Conservation (phyloP, 2,113 vertebrate genomes). For the Gulo gulo region DNA sequence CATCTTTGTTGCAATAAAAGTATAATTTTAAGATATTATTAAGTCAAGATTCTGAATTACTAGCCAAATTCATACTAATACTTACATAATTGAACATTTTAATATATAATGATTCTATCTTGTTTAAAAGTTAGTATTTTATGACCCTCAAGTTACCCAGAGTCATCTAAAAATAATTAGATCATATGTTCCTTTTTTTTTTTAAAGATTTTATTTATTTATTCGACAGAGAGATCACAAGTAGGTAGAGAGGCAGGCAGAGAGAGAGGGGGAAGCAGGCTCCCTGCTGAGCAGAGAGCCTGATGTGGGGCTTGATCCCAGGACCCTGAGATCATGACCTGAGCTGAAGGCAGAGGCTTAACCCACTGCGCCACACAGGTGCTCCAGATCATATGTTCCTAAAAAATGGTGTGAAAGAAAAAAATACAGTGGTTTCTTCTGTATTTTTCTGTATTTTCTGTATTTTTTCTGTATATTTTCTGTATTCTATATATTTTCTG, state of each 20-base stretch:
- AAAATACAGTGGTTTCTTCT: neutral
- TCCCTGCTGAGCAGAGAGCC: no score
- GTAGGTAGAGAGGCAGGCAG: no score
- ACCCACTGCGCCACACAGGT: no score
- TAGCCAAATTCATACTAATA: neutral
- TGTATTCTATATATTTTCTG: no score
- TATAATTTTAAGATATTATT: neutral
- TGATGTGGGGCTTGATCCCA: no score
- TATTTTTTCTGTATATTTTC: no score
- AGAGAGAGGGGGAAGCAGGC: no score
- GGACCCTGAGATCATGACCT: no score
- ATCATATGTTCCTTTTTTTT: neutral
- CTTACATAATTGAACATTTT: neutral
- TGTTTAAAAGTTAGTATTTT: neutral
- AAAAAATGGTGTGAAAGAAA: neutral
- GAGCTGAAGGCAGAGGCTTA: no score
- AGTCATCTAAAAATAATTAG: neutral
- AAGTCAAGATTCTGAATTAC: neutral
- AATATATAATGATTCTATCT: neutral
- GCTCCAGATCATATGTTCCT: neutral
- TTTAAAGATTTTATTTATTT: no score
- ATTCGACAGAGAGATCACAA: no score
- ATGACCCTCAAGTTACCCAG: neutral
- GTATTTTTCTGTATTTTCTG: slow-evolving; percentile 1
- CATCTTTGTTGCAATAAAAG: neutral